phyloP scores from a whole-genome alignment of 2,888 invertebrate species.

The Abscondita cerata region DNA sequence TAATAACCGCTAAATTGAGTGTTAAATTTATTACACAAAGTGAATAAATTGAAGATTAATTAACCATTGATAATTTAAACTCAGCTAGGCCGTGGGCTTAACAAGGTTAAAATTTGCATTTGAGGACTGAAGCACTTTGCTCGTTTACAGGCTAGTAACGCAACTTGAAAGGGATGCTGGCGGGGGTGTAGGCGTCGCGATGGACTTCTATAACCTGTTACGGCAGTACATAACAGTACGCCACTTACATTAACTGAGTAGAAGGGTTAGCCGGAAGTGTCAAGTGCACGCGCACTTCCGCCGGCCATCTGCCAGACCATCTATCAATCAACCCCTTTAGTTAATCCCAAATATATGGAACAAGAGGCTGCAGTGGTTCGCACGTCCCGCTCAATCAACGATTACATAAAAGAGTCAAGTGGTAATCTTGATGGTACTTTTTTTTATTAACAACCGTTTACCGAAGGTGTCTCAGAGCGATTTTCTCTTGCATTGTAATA shows the following conservation, averaged over 20 bases:
- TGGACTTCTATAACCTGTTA: slow-evolving; percentile 25
- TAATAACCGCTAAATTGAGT: slow-evolving; percentile 66
- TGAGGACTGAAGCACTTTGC: slow-evolving; percentile 61
- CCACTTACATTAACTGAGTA: slow-evolving; percentile 47
- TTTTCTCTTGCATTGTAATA: no score
- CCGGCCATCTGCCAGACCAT: slow-evolving; percentile 46
- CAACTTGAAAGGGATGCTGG: slow-evolving; percentile 55
- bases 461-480: no score
- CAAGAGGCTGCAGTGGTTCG: slow-evolving; percentile 35
- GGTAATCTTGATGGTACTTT: slow-evolving; percentile 18
- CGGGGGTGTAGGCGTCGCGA: slow-evolving; percentile 30
- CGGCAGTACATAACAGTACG: slow-evolving; percentile 42
- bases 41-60: slow-evolving; percentile 65
- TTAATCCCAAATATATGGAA: slow-evolving; percentile 32
- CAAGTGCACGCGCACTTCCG: slow-evolving; percentile 56
- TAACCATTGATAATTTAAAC: slow-evolving; percentile 63
- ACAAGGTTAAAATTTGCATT: slow-evolving; percentile 64
- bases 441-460: background rate
- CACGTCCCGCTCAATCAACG: slow-evolving; percentile 26
- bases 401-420: slow-evolving; percentile 29
- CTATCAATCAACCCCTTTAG: slow-evolving; percentile 45
- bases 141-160: slow-evolving; percentile 59
- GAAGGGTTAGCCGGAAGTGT: slow-evolving; percentile 56
- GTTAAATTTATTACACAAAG: slow-evolving; percentile 62
- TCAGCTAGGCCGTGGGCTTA: slow-evolving; percentile 60